Base-by-base conservation (phyloP, 2,797 vertebrate species). In the Telmatherina bonti region DNA sequence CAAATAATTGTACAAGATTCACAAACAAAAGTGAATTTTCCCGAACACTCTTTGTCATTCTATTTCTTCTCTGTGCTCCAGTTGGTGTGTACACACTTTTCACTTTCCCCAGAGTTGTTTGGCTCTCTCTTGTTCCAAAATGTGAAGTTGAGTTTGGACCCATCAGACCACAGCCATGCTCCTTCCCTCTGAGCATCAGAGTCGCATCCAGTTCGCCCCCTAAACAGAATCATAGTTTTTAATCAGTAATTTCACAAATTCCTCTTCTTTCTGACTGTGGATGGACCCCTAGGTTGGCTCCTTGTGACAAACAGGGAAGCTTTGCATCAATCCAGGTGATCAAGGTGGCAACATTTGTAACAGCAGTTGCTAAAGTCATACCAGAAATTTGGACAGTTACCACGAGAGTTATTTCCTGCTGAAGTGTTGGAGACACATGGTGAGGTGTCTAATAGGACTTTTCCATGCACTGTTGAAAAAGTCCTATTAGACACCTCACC, bases 141-240 rank as follows among this genome's bases (percentile, higher is more conserved):
- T 9, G 4, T 0, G 30, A 38, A 81, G 0, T 26, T 0, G 0
- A 10, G 10, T 0, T 18, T 0, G 15, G 6, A 66, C 0, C 78
- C 79, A 22, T 86, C 82, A 20, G 84, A 86, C 84, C 76, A 88
- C 76, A 82, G 72, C 78, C 79, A 85, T 5, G 0, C 0, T 3
- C 68, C 69, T 36, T 86, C 62, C 5, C 73, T 75, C 1, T 73
- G 26, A 0, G 1, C 0, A 45, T 84, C 82, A 15, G 9, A 88
- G 47, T 70, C 84, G 73, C 0, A 72, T 41, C 82, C 74, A 85
- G 18, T 71, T 78, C 0, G 0, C 0, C 9, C 12, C 18, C 1
- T 60, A 0, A 36, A 7, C 1, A 0, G 1, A 56, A 24, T 86
- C 78, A 30, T 26, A 78, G 62, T 54, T 72, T 15, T 1, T 3